Evolutionary conservation across 2,888 invertebrate species (phyloP).

Genomic region (Hirtodrosophila cameraria): DNA sequence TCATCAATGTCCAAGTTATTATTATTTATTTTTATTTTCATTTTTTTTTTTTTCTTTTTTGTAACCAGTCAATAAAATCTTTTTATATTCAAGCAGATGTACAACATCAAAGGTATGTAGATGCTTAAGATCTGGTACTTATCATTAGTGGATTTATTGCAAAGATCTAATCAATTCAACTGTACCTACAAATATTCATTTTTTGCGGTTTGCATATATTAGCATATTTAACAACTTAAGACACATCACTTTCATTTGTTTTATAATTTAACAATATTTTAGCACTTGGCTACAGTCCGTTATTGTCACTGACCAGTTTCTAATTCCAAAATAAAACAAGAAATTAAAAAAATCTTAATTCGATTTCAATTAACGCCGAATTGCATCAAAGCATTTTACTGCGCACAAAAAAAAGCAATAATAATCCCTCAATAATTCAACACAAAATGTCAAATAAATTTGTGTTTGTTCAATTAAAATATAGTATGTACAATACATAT

Average conservation of each 20-base stretch:
- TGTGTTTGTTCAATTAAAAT: slow-evolving; percentile 16
- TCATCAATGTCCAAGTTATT: slow-evolving; percentile 73
- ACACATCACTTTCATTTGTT: slow-evolving; percentile 31
- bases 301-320: slow-evolving; percentile 18
- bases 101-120: slow-evolving; percentile 2
- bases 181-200: neutral
- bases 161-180: slow-evolving; percentile 11
- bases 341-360: slow-evolving; percentile 14
- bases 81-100: slow-evolving; percentile 2
- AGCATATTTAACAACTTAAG: slow-evolving; percentile 25
- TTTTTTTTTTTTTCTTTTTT: slow-evolving; percentile 52
- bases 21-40: slow-evolving; percentile 48
- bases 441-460: slow-evolving; percentile 8
- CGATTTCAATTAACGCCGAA: slow-evolving; percentile 40
- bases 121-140: slow-evolving; percentile 12
- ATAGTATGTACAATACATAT: too few species aligned
- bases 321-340: neutral
- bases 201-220: slow-evolving; percentile 12
- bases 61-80: slow-evolving; percentile 50
- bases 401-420: slow-evolving; percentile 10
- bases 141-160: slow-evolving; percentile 7
- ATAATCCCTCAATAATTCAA: slow-evolving; percentile 37
- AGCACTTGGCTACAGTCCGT: slow-evolving; percentile 1
- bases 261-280: slow-evolving; percentile 25
- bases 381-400: slow-evolving; percentile 38